Evolutionary conservation across 2,113 vertebrate genomes (phyloP), one percentile per base, ranked within the genome.

Genomic region (Chitala chitala): DNA sequence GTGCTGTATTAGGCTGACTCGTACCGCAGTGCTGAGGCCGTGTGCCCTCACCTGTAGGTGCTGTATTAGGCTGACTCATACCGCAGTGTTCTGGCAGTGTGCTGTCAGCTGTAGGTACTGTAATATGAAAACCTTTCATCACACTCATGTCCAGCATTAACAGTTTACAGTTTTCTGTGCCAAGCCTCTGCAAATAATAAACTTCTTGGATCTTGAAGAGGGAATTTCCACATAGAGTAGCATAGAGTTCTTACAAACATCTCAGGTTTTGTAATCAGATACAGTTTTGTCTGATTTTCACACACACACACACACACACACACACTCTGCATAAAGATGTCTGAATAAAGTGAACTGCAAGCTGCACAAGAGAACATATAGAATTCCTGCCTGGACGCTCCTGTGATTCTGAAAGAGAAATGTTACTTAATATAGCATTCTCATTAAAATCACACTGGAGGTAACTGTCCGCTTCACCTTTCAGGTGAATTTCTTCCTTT

Each of bases 241-340:
- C 73, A 53, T 15, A 46, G 44, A 15, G 54, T 79, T 66, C 36
- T 20, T 26, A 22, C 3, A 38, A 44, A 42, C n/a, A 3, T 46
- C 44, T 13, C n/a, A 20, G 17, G 33, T 38, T 56, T 1, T 50
- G 15, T 75, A 79, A 87, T 86, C 84, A 84, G 81, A 88, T 87
- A 66, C 42, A 46, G 63, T 10, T 40, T 2, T 7, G 36, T 66
- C 8, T 36, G 71, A 77, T 79, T 83, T 84, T 83, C 75, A n/a
- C n/a, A n/a, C n/a, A n/a, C n/a, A n/a, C n/a, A n/a, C n/a, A n/a
- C n/a, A n/a, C n/a, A n/a, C n/a, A n/a, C n/a, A n/a, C n/a, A n/a
- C n/a, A n/a, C n/a, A n/a, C n/a, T n/a, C 69, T 54, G 50, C 78
- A 82, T 75, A 77, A 54, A 58, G 61, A 77, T 83, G 72, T 70